Evolutionary conservation across 92 coral and sea anemone genomes (phyloP).

Genomic region (Isaurus tuberculatus): DNA sequence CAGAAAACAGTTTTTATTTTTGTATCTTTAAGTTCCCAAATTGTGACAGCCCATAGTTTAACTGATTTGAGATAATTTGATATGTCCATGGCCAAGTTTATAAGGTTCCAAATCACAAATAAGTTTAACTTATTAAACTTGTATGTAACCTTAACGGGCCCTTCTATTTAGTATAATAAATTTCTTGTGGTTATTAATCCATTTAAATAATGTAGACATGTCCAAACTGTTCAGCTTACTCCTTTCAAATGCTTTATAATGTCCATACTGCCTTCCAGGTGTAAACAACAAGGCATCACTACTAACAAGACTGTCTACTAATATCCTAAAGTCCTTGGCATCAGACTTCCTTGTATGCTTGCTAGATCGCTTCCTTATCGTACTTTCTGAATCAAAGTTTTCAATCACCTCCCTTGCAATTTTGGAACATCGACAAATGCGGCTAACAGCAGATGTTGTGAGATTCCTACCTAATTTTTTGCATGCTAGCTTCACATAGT

Average conservation of each 20-base stretch:
- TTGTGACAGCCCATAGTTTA: too few species aligned
- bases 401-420: slow-evolving; percentile 48
- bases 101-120: too few species aligned
- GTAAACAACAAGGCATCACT: slow-evolving; percentile 11
- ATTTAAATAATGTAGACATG: slow-evolving; percentile 31
- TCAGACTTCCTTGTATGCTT: slow-evolving; percentile 49
- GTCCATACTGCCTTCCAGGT: slow-evolving; percentile 32
- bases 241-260: neutral
- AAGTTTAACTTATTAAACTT: too few species aligned
- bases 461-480: slow-evolving; percentile 58
- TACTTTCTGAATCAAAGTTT: slow-evolving; percentile 41
- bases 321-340: slow-evolving; percentile 40
- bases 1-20: too few species aligned
- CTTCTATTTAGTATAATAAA: slow-evolving; percentile 25
- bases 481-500: slow-evolving; percentile 37
- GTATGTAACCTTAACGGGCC: slow-evolving; percentile 30
- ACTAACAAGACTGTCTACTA: slow-evolving; percentile 25
- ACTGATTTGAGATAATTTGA: too few species aligned
- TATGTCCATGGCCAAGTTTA: too few species aligned
- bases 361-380: slow-evolving; percentile 51
- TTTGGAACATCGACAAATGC: slow-evolving; percentile 33
- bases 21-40: too few species aligned
- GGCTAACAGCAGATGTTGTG: slow-evolving; percentile 33
- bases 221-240: slow-evolving; percentile 24
- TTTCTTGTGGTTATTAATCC: slow-evolving; percentile 50